Evolutionary conservation across 1,140 invertebrate species (phyloP).

Genomic region (Triops longicaudatus): DNA sequence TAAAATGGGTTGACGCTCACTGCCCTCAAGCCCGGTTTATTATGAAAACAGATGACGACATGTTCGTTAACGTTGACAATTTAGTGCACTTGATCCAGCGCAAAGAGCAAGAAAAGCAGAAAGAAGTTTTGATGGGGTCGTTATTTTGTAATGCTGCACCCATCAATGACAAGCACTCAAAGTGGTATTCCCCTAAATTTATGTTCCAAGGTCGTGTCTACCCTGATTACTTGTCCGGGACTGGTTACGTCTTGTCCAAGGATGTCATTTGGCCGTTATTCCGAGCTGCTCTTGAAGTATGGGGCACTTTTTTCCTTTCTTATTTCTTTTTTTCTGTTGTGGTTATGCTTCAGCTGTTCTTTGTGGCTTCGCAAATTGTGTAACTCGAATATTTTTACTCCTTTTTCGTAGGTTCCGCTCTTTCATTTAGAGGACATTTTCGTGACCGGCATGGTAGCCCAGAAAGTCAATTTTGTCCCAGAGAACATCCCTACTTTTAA

Average conservation of each 20-base stretch:
- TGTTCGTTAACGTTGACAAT: conserved; percentile 42
- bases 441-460: conserved; percentile 58
- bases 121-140: conserved; percentile 55
- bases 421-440: conserved; percentile 65
- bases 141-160: conserved; percentile 64
- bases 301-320: neutral
- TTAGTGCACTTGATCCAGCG: conserved; percentile 29
- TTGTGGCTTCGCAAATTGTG: conserved; percentile 61
- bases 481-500: conserved; percentile 49
- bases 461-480: conserved; percentile 44
- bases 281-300: conserved; percentile 48
- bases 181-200: conserved; percentile 69
- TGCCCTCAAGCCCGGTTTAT: conserved; percentile 37
- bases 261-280: conserved; percentile 58
- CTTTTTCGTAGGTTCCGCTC: conserved; percentile 25
- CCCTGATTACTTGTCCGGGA: conserved; percentile 75
- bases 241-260: conserved; percentile 69
- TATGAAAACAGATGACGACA: conserved; percentile 48
- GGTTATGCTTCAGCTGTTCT: neutral
- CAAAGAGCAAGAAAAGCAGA: conserved; percentile 27
- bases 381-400: neutral
- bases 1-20: conserved; percentile 55
- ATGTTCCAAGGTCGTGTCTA: conserved; percentile 64
- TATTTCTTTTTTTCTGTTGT: neutral
- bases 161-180: conserved; percentile 58